A percentile compares a stretch with the other conserved stretches of the same genome.
Conservation (phyloP, 2,113 vertebrate genomes). For the Gobiocypris rarus region DNA sequence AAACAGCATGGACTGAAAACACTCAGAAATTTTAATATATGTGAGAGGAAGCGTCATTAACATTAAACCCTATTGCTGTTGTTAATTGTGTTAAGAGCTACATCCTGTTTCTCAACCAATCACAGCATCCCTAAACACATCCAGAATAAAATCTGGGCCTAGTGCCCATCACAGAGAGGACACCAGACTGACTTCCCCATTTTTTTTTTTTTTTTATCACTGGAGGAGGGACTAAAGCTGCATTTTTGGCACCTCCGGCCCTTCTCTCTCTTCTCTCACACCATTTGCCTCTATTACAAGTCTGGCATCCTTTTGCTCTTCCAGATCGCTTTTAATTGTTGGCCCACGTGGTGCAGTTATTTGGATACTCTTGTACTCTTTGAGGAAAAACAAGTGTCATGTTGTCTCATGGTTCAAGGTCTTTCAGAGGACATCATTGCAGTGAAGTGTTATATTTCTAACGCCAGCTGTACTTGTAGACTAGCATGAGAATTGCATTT, state of each 20-base stretch:
- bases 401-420: background rate
- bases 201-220: background rate
- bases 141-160: constrained; percentile 4
- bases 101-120: background rate
- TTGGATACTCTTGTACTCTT: constrained; percentile 26
- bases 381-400: constrained; percentile 14
- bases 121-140: background rate
- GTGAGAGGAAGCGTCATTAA: background rate
- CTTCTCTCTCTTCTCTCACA: background rate
- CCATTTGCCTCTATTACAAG: constrained; percentile 18
- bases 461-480: background rate
- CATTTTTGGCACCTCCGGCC: background rate
- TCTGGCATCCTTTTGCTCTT: constrained; percentile 23
- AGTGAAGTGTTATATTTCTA: background rate
- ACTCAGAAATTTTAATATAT: background rate
- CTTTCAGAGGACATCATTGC: constrained; percentile 4
- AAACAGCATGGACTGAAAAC: background rate
- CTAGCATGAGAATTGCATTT: background rate
- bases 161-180: constrained; percentile 5
- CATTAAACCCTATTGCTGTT: background rate
- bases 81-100: background rate
- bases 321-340: constrained; percentile 25
- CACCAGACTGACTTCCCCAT: background rate
- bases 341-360: constrained; percentile 16
- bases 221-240: constrained; percentile 8